Evolutionary conservation across 2,113 vertebrate genomes (phyloP), one percentile per base, ranked within the genome.

Genomic region (Tonatia bakeri): DNA sequence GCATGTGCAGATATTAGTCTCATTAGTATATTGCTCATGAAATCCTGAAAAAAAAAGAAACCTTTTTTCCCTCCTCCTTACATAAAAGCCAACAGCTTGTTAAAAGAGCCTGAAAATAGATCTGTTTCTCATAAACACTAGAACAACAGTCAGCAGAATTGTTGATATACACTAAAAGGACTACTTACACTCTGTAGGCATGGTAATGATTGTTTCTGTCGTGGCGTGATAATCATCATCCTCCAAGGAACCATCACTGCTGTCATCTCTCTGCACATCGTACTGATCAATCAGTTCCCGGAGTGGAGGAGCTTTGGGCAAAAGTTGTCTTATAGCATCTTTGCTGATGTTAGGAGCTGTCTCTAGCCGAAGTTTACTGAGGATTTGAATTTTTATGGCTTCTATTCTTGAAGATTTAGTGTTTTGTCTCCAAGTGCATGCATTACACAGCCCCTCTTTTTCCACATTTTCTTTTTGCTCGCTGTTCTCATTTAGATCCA

Each of bases 271-370:
- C 98, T 99, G 99, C 79, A 99, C 98, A n/a, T 99, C 99, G 96
- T 99, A 99, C 98, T 99, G 99, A 98, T 99, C 99, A 93, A 99
- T 99, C 40, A 99, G 98, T 98, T 99, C 99, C 98, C 99, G 99
- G 79, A 99, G 98, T 45, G 99, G 99, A 94, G 99, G 99, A 97
- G 99, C 99, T 98, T 99, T 99, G 97, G 99, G 99, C 97, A 99
- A 98, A 87, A 99, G 99, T 98, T 99, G 99, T 95, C 99, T 99
- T 97, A 99, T 99, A 94, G 99, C 98, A 94, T 99, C 99, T 95
- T 99, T 99, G 98, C 99, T 99, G 97, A 99, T 99, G 92, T 99
- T 99, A 36, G 99, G 99, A 96, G 99, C 99, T 95, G 99, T 99
- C 94, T 99, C 99, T 98, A 99, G 99, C 0, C 99, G 99, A 97